Evolutionary conservation across 2,797 vertebrate species (phyloP).

Genomic region (Sebastes variabilis): DNA sequence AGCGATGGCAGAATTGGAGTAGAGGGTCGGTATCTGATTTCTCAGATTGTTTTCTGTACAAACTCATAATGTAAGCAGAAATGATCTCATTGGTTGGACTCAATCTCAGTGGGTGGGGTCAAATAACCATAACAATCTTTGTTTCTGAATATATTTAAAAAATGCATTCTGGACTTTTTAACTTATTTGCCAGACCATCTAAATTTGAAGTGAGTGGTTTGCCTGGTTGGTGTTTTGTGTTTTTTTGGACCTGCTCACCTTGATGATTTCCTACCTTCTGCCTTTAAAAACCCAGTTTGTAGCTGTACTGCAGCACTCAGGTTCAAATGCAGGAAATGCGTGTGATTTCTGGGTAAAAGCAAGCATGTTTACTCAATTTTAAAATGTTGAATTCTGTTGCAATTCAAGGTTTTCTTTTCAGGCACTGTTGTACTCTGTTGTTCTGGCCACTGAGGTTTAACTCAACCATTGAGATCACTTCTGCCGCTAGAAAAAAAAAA

Average conservation of each 20-base stretch:
- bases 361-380: background rate
- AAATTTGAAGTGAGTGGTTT: background rate
- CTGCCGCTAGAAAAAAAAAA: background rate
- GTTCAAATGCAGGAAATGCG: background rate
- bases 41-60: constrained; percentile 4
- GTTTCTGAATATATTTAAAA: no score
- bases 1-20: constrained; percentile 93
- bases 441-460: background rate
- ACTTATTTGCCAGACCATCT: background rate
- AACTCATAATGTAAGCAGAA: background rate
- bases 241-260: no score
- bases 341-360: background rate
- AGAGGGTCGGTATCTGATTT: constrained; percentile 84
- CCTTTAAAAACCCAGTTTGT: background rate
- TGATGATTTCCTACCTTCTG: background rate
- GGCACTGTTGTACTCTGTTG: background rate
- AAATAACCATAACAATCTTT: background rate
- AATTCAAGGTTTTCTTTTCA: background rate
- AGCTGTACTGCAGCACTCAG: background rate
- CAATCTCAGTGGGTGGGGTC: background rate
- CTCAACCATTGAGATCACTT: background rate
- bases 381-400: background rate
- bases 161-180: background rate
- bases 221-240: background rate
- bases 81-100: constrained; percentile 5